Conservation (phyloP, 1,140 invertebrate genomes). For the Platyscapa corneri region DNA sequence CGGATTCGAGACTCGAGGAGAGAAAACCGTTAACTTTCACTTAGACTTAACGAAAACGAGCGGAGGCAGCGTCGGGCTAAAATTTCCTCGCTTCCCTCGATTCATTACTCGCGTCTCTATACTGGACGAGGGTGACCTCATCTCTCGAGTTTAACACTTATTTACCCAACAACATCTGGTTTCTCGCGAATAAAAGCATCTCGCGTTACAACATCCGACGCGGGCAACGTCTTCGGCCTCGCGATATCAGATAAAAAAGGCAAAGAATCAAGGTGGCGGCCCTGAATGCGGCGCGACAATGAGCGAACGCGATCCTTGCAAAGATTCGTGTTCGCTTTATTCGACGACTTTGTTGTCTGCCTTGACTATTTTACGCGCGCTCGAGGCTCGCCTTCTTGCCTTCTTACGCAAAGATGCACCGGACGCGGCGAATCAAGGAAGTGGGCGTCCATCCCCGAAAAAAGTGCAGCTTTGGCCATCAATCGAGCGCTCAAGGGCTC, state of each 20-base stretch:
- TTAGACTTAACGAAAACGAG: too few species aligned
- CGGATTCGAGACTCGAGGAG: neutral
- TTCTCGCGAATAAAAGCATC: neutral
- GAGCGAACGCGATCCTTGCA: neutral
- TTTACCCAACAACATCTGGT: constrained; percentile 29
- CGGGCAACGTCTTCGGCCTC: neutral
- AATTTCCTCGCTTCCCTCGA: neutral
- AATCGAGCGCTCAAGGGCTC: neutral
- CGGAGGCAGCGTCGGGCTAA: neutral
- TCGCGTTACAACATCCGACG: constrained; percentile 13
- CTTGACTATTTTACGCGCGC: neutral
- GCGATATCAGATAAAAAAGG: constrained; percentile 28
- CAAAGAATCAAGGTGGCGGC: constrained; percentile 30
- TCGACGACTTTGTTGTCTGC: neutral
- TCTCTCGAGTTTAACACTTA: neutral
- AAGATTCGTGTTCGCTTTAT: constrained; percentile 19
- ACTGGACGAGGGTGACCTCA: neutral
- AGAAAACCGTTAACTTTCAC: neutral
- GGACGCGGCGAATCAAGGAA: constrained; percentile 19
- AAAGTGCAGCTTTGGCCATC: neutral
- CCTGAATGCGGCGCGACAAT: too few species aligned
- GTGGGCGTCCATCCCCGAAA: constrained; percentile 22
- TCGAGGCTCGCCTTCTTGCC: constrained; percentile 42
- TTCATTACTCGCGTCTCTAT: neutral
- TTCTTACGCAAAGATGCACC: constrained; percentile 34